phyloP scores from a whole-genome alignment of 2,113 vertebrate species.

The Trichechus manatus region DNA sequence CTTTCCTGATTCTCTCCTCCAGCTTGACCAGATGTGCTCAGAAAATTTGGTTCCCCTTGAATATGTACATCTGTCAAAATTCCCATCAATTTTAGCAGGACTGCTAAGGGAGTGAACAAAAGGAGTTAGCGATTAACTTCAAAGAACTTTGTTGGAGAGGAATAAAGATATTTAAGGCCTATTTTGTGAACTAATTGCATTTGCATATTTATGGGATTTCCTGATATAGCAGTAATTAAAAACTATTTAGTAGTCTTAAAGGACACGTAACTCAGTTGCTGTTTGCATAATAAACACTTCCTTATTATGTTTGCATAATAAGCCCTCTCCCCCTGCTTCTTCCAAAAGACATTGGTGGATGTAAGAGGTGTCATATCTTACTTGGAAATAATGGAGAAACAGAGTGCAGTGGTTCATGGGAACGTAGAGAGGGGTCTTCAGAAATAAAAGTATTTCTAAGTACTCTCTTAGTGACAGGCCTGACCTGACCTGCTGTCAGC shows the following conservation, averaged over 20 bases:
- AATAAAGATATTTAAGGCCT: constrained; percentile 88
- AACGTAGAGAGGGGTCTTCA: neutral
- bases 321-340: constrained; percentile 67
- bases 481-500: neutral
- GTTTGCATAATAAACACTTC: constrained; percentile 88
- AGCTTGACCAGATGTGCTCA: constrained; percentile 82
- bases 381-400: constrained; percentile 27
- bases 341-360: constrained; percentile 60
- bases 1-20: constrained; percentile 14
- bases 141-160: constrained; percentile 87
- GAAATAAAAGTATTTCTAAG: neutral
- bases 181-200: constrained; percentile 88
- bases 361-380: constrained; percentile 33
- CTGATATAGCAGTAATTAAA: constrained; percentile 89
- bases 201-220: constrained; percentile 89
- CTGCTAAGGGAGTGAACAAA: constrained; percentile 83
- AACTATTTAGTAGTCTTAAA: constrained; percentile 89
- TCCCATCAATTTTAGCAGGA: constrained; percentile 78
- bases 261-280: constrained; percentile 88
- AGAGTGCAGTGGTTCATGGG: neutral
- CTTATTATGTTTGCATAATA: constrained; percentile 88
- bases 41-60: constrained; percentile 73
- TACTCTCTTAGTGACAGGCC: neutral
- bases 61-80: constrained; percentile 85
- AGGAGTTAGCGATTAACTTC: constrained; percentile 86